Conservation (phyloP, 2,888 invertebrate genomes). For the Eupithecia centaureata region DNA sequence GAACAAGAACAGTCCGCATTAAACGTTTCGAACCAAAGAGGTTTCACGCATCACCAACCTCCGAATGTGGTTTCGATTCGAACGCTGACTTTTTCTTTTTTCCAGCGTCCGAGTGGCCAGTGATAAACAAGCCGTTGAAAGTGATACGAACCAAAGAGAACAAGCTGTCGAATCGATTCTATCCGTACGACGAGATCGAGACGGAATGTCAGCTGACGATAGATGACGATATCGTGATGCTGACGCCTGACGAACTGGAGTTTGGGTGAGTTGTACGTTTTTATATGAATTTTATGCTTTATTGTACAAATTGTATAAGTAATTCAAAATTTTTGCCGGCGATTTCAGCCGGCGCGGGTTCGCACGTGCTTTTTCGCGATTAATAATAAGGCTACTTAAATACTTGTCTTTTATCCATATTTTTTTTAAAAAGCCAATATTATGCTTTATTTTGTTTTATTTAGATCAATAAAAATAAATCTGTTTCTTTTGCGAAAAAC, state of each 20-base stretch:
- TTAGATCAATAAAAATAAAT: too few relatives aligned
- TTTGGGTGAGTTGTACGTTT: conserved; percentile 88
- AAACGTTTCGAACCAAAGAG: not conserved
- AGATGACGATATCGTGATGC: conserved; percentile 98
- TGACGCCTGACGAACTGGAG: conserved; percentile 97
- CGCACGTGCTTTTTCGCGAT: too few relatives aligned
- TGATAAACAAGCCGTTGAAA: conserved; percentile 93
- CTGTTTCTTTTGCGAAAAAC: too few relatives aligned
- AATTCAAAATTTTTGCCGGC: too few relatives aligned
- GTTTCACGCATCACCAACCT: conserved; percentile 12
- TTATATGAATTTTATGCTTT: not conserved
- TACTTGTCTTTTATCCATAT: too few relatives aligned
- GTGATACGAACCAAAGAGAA: conserved; percentile 95
- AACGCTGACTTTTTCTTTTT: conserved; percentile 37
- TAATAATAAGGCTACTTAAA: too few relatives aligned
- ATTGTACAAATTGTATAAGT: not conserved
- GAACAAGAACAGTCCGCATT: not conserved
- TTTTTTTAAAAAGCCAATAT: too few relatives aligned
- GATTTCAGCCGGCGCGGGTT: too few relatives aligned
- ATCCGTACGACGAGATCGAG: conserved; percentile 97
- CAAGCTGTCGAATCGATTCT: conserved; percentile 97
- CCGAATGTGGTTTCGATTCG: conserved; percentile 3
- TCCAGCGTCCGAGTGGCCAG: conserved; percentile 94
- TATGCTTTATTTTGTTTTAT: too few relatives aligned
- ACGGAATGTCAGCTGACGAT: conserved; percentile 97